Evolutionary conservation across 2,888 invertebrate genomes (phyloP).

Genomic region (Pollenia amentaria): DNA sequence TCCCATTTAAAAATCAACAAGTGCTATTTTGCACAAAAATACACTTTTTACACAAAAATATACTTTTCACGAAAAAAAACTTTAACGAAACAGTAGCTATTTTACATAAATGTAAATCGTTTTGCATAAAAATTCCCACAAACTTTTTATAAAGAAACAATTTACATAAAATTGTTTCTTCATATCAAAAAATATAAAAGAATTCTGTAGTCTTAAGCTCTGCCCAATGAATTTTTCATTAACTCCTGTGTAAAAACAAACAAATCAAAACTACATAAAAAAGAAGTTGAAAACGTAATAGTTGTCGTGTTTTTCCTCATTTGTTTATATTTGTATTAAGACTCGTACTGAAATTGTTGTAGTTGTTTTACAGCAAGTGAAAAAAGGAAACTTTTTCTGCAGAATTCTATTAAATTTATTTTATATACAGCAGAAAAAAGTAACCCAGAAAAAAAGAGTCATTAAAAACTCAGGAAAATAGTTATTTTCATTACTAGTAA

Average conservation of each 20-base stretch:
- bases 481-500: neutral
- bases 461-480: conserved; percentile 31
- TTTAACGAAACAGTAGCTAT: too few species aligned
- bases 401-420: neutral
- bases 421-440: too few species aligned
- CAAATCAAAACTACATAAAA: neutral
- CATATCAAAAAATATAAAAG: too few species aligned
- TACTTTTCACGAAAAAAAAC: too few species aligned
- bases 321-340: conserved; percentile 32
- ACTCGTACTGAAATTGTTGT: conserved; percentile 3
- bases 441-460: neutral
- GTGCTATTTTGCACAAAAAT: too few species aligned
- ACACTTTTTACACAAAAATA: too few species aligned
- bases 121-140: too few species aligned
- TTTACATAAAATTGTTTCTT: too few species aligned
- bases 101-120: too few species aligned
- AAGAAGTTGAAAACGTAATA: neutral
- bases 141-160: too few species aligned
- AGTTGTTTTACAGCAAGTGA: neutral
- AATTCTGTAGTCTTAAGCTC: neutral
- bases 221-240: neutral
- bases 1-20: too few species aligned
- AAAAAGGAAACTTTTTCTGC: conserved; percentile 35
- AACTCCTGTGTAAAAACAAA: neutral
- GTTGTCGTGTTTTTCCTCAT: conserved; percentile 44